Evolutionary conservation across 2,113 vertebrate species (phyloP), one percentile per base, ranked within the genome.

Genomic region (Cathartes aura): DNA sequence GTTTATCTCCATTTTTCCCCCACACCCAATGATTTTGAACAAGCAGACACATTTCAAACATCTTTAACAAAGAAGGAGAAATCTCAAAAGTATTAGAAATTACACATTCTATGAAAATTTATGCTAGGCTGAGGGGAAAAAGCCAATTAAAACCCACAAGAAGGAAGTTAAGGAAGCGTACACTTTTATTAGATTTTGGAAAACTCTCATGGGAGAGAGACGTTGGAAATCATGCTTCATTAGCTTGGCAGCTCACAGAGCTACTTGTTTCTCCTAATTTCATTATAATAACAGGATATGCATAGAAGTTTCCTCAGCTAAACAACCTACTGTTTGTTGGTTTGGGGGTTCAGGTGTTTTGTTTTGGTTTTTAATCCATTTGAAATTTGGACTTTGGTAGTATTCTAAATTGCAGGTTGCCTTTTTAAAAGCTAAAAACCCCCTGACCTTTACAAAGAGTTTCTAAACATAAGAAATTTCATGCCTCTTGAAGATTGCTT

Each of bases 221-320:
- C 72, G 81, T 82, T 94, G 56, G 58, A 95, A 93, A 94, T 85
- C 84, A 90, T 79, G 87, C 89, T 74, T 95, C 68, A 78, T 96
- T 96, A 95, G 47, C 64, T 90, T 94, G 78, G 84, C 78, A 87
- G 81, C 66, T 95, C 66, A 91, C 62, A 93, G 53, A 93, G 42
- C n/a, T 87, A 74, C 87, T 89, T 89, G 34, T 89, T 95, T 95
- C 84, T 95, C 45, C 70, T 96, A 47, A 93, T 97, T 96, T 94
- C 47, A 50, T 93, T 34, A 91, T 91, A 64, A 89, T 75, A 96
- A 79, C 56, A 90, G 70, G 73, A 75, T 71, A 85, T 64, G 60
- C 47, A 27, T 18, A 89, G 47, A 81, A 71, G 32, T 88, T 95
- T 68, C 42, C 62, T 53, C n/a, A 60, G 32, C 26, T 82, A 64